Percentiles rank a stretch among this genome's conserved stretches.
Evolutionary conservation across 2,888 invertebrate species (phyloP).

Genomic region (Aphodius granarius): DNA sequence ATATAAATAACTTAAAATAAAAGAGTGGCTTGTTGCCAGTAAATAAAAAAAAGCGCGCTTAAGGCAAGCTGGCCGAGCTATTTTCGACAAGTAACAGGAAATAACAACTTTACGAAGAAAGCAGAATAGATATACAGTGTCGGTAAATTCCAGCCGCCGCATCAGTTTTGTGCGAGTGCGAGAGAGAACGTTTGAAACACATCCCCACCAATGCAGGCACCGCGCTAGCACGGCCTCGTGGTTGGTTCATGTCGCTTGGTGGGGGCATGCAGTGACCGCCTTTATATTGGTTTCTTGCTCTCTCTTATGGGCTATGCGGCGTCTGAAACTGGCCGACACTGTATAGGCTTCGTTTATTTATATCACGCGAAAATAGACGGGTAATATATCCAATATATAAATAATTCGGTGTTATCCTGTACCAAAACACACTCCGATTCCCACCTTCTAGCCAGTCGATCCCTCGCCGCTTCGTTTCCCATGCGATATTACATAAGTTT

Average conservation of each 20-base stretch:
- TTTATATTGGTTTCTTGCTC: too few relatives aligned
- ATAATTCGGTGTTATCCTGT: neutral
- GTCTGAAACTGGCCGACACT: too few relatives aligned
- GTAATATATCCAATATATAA: constrained; percentile 15
- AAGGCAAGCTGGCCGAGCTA: constrained; percentile 8
- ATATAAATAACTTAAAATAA: constrained; percentile 13
- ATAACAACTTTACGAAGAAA: constrained; percentile 15
- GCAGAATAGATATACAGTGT: constrained; percentile 8
- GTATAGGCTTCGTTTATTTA: constrained; percentile 7
- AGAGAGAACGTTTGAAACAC: too few relatives aligned
- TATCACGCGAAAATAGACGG: constrained; percentile 1
- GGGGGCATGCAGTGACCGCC: too few relatives aligned
- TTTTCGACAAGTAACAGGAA: constrained; percentile 13
- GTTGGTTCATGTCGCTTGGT: too few relatives aligned
- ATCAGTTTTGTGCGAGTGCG: too few relatives aligned
- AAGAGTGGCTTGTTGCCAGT: constrained; percentile 12
- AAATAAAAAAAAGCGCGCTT: constrained; percentile 8
- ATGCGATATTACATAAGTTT: neutral
- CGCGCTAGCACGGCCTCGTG: too few relatives aligned
- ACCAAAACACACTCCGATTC: neutral
- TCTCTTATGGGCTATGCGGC: too few relatives aligned
- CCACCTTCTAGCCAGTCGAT: neutral
- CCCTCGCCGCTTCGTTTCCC: neutral
- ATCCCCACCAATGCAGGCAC: too few relatives aligned
- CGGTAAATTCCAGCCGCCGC: too few relatives aligned